A percentile compares a stretch with the other conserved stretches of the same genome.
Evolutionary conservation across 2,113 vertebrate species (phyloP).

Genomic region (Fukomys damarensis): DNA sequence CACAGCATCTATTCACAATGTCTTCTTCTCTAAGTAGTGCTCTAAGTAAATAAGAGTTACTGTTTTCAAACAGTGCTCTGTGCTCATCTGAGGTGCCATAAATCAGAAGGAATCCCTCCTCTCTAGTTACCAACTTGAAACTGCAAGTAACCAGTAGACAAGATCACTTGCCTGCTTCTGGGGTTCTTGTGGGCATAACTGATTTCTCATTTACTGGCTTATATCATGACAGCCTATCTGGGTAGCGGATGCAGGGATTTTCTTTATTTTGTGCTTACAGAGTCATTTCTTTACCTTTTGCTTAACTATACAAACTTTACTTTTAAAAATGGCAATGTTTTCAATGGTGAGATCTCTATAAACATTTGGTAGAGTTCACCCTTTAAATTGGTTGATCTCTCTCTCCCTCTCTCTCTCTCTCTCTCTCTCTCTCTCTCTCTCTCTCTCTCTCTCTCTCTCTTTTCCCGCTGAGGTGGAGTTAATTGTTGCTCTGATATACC

Average conservation of each 20-base stretch:
- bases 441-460: background rate
- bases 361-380: background rate
- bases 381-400: background rate
- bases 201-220: background rate
- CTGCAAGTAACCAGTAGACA: background rate
- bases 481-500: background rate
- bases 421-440: background rate
- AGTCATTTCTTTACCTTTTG: conserved; percentile 23
- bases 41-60: background rate
- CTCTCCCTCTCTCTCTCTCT: background rate
- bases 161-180: background rate
- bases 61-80: too few relatives aligned
- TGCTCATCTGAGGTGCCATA: background rate
- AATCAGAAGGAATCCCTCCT: background rate
- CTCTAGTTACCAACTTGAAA: background rate
- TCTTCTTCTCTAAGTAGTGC: background rate
- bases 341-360: background rate
- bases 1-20: background rate
- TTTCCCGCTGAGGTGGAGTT: background rate
- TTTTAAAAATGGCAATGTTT: conserved; percentile 1
- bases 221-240: background rate
- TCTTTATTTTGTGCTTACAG: background rate
- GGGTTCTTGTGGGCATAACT: background rate
- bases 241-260: background rate
- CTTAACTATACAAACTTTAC: background rate